Conservation (phyloP, 2,797 vertebrate genomes). For the Acanthis flammea region DNA sequence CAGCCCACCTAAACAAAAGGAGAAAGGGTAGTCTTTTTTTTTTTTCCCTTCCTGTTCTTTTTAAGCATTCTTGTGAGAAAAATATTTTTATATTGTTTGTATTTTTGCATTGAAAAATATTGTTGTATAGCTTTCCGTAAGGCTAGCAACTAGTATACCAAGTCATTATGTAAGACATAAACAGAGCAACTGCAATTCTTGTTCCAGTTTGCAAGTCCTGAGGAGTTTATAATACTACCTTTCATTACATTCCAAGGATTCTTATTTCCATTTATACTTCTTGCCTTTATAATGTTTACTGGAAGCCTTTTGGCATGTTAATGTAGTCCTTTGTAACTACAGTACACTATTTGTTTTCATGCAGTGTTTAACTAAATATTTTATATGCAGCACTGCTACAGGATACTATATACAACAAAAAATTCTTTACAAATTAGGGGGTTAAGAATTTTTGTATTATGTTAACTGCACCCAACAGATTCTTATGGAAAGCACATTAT, state of each 20-base stretch:
- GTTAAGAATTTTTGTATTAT: neutral
- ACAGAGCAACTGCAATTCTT: neutral
- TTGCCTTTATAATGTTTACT: slow-evolving; percentile 14
- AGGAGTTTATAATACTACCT: neutral
- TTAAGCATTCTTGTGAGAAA: neutral
- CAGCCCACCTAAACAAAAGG: neutral
- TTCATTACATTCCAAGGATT: slow-evolving; percentile 9
- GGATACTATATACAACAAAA: neutral
- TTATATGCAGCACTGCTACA: neutral
- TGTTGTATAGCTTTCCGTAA: neutral
- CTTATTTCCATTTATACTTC: neutral
- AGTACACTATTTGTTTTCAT: neutral
- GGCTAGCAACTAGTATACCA: neutral
- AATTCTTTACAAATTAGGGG: neutral
- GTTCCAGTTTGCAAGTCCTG: neutral
- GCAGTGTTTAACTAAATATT: neutral
- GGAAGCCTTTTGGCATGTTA: slow-evolving; percentile 21
- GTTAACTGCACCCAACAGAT: neutral
- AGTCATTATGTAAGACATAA: neutral
- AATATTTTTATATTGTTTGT: neutral
- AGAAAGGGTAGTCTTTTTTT: neutral
- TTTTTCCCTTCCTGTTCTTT: neutral
- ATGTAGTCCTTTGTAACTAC: slow-evolving; percentile 1
- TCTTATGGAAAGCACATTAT: neutral
- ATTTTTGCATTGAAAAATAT: neutral